Conservation (phyloP, 2,888 invertebrate species). For the Deroplatys truncata region DNA sequence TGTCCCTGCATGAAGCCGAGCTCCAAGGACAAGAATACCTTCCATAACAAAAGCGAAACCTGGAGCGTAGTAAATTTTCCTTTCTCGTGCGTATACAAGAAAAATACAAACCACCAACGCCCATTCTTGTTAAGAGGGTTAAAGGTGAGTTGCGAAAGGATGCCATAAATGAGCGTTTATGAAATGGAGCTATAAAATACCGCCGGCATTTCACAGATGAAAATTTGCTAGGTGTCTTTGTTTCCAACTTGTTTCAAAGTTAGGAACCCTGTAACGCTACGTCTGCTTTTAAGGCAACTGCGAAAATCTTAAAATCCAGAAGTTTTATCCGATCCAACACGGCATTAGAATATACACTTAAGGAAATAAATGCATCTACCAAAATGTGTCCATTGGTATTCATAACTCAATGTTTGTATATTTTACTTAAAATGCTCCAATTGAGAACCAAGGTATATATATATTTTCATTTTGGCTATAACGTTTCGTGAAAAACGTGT, state of each 20-base stretch:
- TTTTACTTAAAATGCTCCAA: no score
- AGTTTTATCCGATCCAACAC: no score
- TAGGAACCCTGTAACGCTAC: no score
- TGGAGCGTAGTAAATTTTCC: not conserved
- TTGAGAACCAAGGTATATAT: no score
- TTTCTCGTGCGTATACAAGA: not conserved
- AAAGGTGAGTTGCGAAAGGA: not conserved
- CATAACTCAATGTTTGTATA: no score
- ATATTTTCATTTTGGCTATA: no score
- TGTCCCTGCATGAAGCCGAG: not conserved
- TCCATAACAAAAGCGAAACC: not conserved
- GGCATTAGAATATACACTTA: no score
- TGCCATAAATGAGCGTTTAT: not conserved
- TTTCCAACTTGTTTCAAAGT: not conserved
- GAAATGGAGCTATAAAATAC: not conserved
- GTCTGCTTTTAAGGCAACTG: no score
- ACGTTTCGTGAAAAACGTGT: no score
- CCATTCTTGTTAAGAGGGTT: not conserved
- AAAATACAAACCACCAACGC: not conserved
- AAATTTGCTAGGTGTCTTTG: not conserved
- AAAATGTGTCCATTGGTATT: no score
- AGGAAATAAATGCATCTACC: no score
- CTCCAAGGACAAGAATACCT: not conserved
- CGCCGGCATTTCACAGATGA: not conserved
- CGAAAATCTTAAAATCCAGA: no score